Evolutionary conservation across 2,797 vertebrate species (phyloP), one percentile per base, ranked within the genome.

Genomic region (Gymnothorax javanicus): DNA sequence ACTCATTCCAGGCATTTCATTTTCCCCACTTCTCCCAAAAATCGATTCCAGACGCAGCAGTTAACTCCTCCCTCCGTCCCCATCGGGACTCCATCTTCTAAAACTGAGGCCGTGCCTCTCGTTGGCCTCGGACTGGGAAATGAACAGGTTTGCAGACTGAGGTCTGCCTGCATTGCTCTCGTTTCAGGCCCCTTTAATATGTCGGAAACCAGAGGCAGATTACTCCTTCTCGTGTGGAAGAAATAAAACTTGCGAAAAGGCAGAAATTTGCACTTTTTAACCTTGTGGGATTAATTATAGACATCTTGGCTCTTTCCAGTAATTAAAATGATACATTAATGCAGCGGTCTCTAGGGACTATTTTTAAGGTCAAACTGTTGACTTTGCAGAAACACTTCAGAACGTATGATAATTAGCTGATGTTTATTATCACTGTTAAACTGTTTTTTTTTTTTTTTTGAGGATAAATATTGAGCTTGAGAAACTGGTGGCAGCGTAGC

Each of bases 11-110:
- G 92, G 89, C 91, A 96, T 96, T 95, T 95, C 93, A 95, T 95
- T 95, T 95, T 96, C 91, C 52, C 93, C 93, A 43, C 33, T 43
- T 94, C 94, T 91, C 91, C 93, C 94, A 95, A 91, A 95, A 95
- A 96, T 96, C 94, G 93, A 92, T 95, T 96, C 95, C 95, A 96
- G 95, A 96, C 94, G 90, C 93, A 90, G 90, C 85, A 82, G 88
- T 94, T 96, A 96, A 95, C 96, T 95, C 94, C 91, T 86, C 82
- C 89, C 88, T 87, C 33, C 59, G 79, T 90, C 91, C 91, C 90
- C 73, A n/a, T 58, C 12, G 88, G 90, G 90, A 90, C 75, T 27
- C 82, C 82, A 59, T 86, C 69, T 86, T 91, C 91, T 92, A 89
- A 90, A 90, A 89, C 64, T 86, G n/a, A 84, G 88, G 87, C 82